Base-by-base conservation (phyloP, 2,888 invertebrate genomes). In the Perdita meconis region DNA sequence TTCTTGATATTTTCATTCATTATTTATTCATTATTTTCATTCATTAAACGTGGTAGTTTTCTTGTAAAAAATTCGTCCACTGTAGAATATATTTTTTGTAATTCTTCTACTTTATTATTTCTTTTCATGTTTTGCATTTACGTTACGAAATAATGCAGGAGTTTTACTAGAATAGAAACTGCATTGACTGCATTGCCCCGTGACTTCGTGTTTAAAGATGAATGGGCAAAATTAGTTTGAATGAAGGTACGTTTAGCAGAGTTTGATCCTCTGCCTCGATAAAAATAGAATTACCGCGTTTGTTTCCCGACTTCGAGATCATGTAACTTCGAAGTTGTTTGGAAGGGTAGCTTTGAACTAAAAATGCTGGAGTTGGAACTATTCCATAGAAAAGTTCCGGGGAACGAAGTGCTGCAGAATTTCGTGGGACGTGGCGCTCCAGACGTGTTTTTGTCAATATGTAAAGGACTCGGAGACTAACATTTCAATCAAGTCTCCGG, bases 291-390 rank as follows among this genome's bases (percentile, higher is more conserved):
- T 24, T 10, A 0, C 22, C 3, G 30, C 40, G 68, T 51, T 44
- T 76, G 59, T 53, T 75, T 30, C 16, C 6, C 24, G n/a, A 47
- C 12, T 40, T n/a, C n/a, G n/a, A n/a, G n/a, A n/a, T n/a, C n/a
- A n/a, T 51, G 22, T 30, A 68, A 60, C 56, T 44, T 24, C 30
- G 4, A 13, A 57, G n/a, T 34, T 67, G 65, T 50, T 59, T 40
- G 44, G 22, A 30, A 47, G 38, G n/a, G 10, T 30, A 40, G 24
- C 22, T 8, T 16, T 19, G 67, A 53, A 57, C n/a, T 40, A 63
- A 76, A 34, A 64, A 61, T 64, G 51, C 51, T 51, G 60, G 56
- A 68, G 68, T 76, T 59, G 59, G 36, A 76, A 57, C 76, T 64
- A 38, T 64, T 68, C 77, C 59, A 68, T 51, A 64, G 22, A 8